Evolutionary conservation across 2,113 vertebrate species (phyloP).

Genomic region (Merops nubicus): DNA sequence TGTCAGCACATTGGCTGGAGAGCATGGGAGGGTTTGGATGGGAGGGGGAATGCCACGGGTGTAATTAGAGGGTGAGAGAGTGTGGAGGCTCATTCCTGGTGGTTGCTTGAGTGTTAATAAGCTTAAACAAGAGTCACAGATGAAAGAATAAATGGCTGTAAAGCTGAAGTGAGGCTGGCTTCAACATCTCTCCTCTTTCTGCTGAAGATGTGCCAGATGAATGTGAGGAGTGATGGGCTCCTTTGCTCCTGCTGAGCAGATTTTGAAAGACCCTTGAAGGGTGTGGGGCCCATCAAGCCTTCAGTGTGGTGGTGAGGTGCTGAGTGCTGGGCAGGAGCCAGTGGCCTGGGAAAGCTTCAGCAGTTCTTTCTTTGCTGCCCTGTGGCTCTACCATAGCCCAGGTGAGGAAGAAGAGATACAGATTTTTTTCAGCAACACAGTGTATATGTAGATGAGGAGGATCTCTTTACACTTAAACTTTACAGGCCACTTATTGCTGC

Average conservation of each 20-base stretch:
- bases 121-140: background rate
- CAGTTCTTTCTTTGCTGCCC: background rate
- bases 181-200: background rate
- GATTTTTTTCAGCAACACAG: background rate
- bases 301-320: background rate
- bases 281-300: background rate
- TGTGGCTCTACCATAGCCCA: background rate
- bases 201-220: background rate
- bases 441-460: background rate
- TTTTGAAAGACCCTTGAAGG: background rate
- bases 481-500: background rate
- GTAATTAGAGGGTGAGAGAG: background rate
- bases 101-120: background rate
- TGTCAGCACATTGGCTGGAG: background rate
- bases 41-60: background rate
- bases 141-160: background rate
- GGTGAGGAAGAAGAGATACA: background rate
- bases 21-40: background rate
- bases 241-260: background rate
- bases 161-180: background rate
- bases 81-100: background rate
- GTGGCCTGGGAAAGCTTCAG: background rate
- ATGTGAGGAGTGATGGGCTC: rapidly evolving
- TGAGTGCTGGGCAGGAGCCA: background rate
- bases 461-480: background rate